phyloP scores from a whole-genome alignment of 2,888 invertebrate species.

The Drosophila fulvimacula region DNA sequence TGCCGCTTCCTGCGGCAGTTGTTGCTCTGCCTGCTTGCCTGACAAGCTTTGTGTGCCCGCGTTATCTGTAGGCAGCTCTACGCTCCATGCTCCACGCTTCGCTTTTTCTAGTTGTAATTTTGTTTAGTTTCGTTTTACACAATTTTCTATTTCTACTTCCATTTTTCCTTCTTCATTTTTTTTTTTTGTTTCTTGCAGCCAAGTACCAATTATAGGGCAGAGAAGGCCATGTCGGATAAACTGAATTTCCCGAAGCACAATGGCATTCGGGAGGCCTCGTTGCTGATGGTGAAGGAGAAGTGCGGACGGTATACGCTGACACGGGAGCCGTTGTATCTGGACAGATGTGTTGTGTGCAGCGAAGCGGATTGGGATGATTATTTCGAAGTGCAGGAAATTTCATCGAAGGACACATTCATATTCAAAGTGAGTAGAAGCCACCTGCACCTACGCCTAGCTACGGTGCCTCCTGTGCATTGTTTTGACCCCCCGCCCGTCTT shows the following conservation, averaged over 20 bases:
- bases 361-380: slow-evolving; percentile 97
- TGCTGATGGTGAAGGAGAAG: slow-evolving; percentile 95
- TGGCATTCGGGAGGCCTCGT: slow-evolving; percentile 93
- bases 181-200: slow-evolving; percentile 85
- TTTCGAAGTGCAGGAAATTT: slow-evolving; percentile 97
- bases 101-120: slow-evolving; percentile 60
- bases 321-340: slow-evolving; percentile 95
- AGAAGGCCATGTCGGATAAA: slow-evolving; percentile 88
- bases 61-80: slow-evolving; percentile 50
- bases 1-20: slow-evolving; percentile 64
- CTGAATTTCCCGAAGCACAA: slow-evolving; percentile 89
- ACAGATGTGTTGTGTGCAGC: slow-evolving; percentile 94
- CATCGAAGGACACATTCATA: slow-evolving; percentile 96
- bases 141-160: slow-evolving; percentile 58
- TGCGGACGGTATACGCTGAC: slow-evolving; percentile 93
- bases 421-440: slow-evolving; percentile 90
- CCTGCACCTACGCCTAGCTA: background rate
- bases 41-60: slow-evolving; percentile 70
- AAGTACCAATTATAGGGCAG: slow-evolving; percentile 89
- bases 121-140: slow-evolving; percentile 75
- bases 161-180: slow-evolving; percentile 12
- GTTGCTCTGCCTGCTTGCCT: slow-evolving; percentile 41
- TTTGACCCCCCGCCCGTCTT: slow-evolving; percentile 25
- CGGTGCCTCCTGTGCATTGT: slow-evolving; percentile 25
- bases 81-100: background rate